Percentiles rank a stretch among this genome's conserved stretches.
Evolutionary conservation across 2,113 vertebrate species (phyloP).

Genomic region (Chaetodon trifascialis): DNA sequence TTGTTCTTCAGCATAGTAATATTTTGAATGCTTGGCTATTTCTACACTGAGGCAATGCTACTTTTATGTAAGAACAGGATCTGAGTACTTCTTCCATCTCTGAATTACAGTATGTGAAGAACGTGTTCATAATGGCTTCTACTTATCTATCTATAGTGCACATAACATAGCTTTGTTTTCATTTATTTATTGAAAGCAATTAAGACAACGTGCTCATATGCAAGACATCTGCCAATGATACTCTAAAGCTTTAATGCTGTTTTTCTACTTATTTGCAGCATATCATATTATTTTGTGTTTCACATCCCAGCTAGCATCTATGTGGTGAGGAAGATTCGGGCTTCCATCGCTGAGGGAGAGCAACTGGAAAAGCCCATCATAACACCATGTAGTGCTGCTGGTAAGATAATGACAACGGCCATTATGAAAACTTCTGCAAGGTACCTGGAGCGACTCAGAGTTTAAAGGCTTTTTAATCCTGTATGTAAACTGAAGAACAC

Average conservation of each 20-base stretch:
- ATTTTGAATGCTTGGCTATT: too few relatives aligned
- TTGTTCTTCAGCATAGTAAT: neutral
- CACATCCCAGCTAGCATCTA: slow-evolving; percentile 74
- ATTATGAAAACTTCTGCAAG: neutral
- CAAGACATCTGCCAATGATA: neutral
- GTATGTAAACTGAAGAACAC: neutral
- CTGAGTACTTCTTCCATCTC: neutral
- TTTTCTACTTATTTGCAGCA: neutral
- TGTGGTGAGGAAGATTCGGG: slow-evolving; percentile 81
- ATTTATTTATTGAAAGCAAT: neutral
- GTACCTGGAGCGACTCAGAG: neutral
- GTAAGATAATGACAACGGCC: slow-evolving; percentile 50
- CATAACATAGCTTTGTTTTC: neutral
- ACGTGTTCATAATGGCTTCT: neutral
- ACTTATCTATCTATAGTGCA: neutral
- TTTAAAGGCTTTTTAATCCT: neutral
- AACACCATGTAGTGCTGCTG: slow-evolving; percentile 79
- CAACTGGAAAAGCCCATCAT: slow-evolving; percentile 66
- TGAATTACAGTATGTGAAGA: neutral
- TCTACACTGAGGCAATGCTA: too few relatives aligned
- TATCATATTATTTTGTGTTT: neutral
- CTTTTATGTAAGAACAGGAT: too few relatives aligned
- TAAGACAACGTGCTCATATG: neutral
- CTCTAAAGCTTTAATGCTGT: neutral
- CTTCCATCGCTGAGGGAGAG: slow-evolving; percentile 64